These are phyloP conservation scores for Axea sp. DNA, from an alignment of 2,888 invertebrate species.

Conservation along the genomic window DNA sequence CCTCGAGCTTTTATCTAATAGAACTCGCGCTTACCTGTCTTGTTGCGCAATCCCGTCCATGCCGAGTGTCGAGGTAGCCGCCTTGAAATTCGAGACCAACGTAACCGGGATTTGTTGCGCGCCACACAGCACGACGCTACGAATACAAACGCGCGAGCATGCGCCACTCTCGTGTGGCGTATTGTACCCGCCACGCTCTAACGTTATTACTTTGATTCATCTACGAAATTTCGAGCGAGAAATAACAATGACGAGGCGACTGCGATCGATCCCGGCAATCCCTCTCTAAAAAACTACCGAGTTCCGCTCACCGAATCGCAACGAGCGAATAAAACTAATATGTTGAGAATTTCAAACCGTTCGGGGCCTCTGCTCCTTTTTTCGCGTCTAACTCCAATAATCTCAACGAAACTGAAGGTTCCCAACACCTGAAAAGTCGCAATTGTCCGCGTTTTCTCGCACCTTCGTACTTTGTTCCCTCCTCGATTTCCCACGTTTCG, in stretches of 20 bases:
- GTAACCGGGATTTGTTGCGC: constrained; percentile 43
- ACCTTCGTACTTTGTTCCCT: too few species aligned
- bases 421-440: too few species aligned
- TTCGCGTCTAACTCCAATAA: too few species aligned
- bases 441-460: too few species aligned
- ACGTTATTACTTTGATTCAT: constrained; percentile 48
- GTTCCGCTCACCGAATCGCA: constrained; percentile 4
- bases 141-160: constrained; percentile 46
- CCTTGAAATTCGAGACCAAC: constrained; percentile 50
- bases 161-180: constrained; percentile 37
- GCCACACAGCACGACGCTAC: constrained; percentile 41
- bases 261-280: constrained; percentile 33
- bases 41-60: constrained; percentile 38
- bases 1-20: constrained; percentile 50
- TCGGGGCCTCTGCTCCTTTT: background rate
- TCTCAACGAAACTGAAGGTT: too few species aligned
- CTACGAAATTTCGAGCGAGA: constrained; percentile 41
- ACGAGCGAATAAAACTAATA: constrained; percentile 2
- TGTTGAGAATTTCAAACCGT: background rate
- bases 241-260: constrained; percentile 44
- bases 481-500: too few species aligned
- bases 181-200: constrained; percentile 40
- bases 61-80: constrained; percentile 46
- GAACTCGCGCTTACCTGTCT: constrained; percentile 35
- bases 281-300: constrained; percentile 12